Evolutionary conservation across 2,113 vertebrate genomes (phyloP).

Genomic region (Excalfactoria chinensis): DNA sequence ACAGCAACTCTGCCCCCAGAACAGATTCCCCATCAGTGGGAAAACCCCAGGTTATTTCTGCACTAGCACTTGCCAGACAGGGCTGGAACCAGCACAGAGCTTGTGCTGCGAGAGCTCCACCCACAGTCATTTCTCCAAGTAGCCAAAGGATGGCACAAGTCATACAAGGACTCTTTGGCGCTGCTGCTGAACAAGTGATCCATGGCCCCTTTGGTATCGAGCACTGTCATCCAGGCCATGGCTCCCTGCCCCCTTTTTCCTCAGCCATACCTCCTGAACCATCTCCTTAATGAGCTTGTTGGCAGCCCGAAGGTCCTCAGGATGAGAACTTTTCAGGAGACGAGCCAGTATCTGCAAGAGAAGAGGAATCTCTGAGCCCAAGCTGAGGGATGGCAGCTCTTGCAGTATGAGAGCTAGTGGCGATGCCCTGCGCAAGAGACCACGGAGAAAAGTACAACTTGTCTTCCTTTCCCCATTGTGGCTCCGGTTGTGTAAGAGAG

Average conservation of each 20-base stretch:
- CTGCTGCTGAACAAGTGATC: neutral
- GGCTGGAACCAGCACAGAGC: neutral
- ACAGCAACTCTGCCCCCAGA: neutral
- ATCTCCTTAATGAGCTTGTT: conserved; percentile 99
- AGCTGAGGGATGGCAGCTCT: neutral
- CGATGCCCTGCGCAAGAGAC: neutral
- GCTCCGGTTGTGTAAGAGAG: neutral
- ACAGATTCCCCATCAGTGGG: neutral
- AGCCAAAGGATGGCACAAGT: neutral
- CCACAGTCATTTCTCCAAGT: neutral
- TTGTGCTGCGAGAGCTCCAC: neutral
- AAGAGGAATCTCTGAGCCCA: neutral
- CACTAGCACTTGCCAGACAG: neutral
- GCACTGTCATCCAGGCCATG: neutral
- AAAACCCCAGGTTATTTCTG: neutral
- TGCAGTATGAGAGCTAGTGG: neutral
- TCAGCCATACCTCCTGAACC: conserved; percentile 91
- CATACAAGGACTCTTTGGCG: neutral
- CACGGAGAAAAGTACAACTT: neutral
- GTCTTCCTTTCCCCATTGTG: neutral
- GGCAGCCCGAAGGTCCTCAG: conserved; percentile 94
- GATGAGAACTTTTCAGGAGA: conserved; percentile 93
- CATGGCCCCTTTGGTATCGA: neutral
- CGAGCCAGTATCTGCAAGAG: conserved; percentile 89
- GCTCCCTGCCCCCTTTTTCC: neutral